These are phyloP conservation scores for Parauchenoglanis punctatus DNA, from an alignment of 2,797 vertebrate species.

Conservation along the genomic window DNA sequence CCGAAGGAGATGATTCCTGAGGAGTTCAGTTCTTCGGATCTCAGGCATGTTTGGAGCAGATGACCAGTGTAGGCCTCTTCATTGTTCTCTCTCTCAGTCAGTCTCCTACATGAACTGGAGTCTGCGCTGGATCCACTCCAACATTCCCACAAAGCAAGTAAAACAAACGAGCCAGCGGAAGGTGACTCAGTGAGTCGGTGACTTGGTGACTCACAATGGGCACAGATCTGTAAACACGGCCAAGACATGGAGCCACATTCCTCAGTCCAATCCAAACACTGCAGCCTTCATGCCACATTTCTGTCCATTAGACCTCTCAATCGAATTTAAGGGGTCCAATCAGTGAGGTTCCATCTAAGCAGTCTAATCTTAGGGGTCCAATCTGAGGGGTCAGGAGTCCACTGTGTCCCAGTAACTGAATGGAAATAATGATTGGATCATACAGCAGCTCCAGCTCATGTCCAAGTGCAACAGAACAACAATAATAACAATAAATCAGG, in stretches of 20 bases:
- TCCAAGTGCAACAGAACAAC: neutral
- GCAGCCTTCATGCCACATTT: slow-evolving; percentile 4
- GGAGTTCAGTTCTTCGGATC: neutral
- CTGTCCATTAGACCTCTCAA: neutral
- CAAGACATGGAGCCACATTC: slow-evolving; percentile 46
- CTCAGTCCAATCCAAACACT: slow-evolving; percentile 45
- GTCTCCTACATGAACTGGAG: slow-evolving; percentile 12
- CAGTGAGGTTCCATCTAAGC: neutral
- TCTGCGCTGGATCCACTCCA: slow-evolving; percentile 75
- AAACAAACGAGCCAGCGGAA: slow-evolving; percentile 69
- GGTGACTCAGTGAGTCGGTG: slow-evolving; percentile 71
- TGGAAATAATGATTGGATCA: neutral
- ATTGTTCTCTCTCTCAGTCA: neutral
- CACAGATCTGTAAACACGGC: slow-evolving; percentile 57
- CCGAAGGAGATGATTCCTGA: neutral
- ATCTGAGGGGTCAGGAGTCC: neutral
- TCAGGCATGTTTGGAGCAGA: neutral
- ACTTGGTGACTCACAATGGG: slow-evolving; percentile 65
- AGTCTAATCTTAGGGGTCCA: neutral
- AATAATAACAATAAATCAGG: neutral
- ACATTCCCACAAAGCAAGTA: slow-evolving; percentile 66
- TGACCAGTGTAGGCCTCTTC: neutral
- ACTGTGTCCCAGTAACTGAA: neutral
- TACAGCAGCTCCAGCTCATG: too few relatives aligned
- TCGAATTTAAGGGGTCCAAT: neutral